Evolutionary conservation across 2,888 invertebrate genomes (phyloP).

Genomic region (Ornithoptera priamus): DNA sequence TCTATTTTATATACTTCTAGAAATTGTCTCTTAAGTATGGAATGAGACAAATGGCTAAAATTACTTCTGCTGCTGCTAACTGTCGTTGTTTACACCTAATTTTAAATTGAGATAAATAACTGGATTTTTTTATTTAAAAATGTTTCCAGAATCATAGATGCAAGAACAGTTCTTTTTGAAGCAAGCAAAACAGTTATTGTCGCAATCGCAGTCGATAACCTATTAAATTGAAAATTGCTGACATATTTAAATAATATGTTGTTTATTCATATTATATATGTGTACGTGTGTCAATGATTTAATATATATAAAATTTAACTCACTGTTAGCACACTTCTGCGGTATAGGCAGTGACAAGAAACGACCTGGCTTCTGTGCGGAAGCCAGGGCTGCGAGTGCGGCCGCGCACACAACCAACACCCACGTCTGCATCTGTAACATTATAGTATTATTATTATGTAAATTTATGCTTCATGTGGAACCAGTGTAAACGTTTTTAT

Average conservation of each 20-base stretch:
- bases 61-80: background rate
- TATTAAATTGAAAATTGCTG: background rate
- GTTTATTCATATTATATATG: background rate
- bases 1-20: constrained; percentile 6
- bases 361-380: constrained; percentile 88
- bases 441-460: background rate
- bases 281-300: background rate
- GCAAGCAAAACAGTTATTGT: background rate
- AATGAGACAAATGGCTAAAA: background rate
- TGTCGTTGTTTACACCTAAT: no score
- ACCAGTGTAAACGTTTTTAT: background rate
- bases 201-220: background rate
- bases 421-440: constrained; percentile 85
- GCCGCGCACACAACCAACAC: constrained; percentile 78
- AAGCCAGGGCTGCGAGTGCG: constrained; percentile 79
- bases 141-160: no score
- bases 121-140: no score
- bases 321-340: constrained; percentile 91
- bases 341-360: constrained; percentile 90
- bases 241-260: background rate
- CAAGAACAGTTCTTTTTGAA: no score
- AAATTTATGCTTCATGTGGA: background rate
- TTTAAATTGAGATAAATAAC: background rate
- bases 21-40: background rate
- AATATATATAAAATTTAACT: constrained; percentile 65